A percentile compares a stretch with the other conserved stretches of the same genome.
Evolutionary conservation across 2,888 invertebrate species (phyloP).

Genomic region (Hyposoter didymator): DNA sequence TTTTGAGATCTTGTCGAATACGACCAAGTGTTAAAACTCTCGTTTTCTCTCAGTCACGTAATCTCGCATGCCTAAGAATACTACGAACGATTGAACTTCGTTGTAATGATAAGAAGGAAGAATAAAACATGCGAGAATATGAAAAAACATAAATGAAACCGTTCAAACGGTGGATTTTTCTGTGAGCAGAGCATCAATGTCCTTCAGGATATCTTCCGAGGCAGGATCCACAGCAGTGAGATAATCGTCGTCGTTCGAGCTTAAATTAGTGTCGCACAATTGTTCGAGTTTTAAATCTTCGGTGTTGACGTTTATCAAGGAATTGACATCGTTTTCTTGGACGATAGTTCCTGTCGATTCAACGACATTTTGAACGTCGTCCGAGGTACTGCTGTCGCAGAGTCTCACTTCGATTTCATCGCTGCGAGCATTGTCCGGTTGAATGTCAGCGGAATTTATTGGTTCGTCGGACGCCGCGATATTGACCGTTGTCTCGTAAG

Average conservation of each 20-base stretch:
- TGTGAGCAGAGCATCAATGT: constrained; percentile 80
- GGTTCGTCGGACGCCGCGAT: constrained; percentile 24
- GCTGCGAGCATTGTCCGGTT: constrained; percentile 40
- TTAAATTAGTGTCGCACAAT: constrained; percentile 70
- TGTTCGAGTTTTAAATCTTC: constrained; percentile 68
- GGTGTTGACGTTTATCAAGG: constrained; percentile 20
- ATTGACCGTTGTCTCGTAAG: constrained; percentile 10
- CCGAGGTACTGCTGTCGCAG: constrained; percentile 80
- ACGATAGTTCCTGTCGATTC: constrained; percentile 23
- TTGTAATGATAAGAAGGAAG: constrained; percentile 19
- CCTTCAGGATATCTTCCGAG: constrained; percentile 80
- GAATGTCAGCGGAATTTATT: background rate
- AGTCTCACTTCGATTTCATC: constrained; percentile 76
- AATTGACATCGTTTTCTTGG: constrained; percentile 51
- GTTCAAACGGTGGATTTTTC: constrained; percentile 73
- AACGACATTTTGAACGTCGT: constrained; percentile 61
- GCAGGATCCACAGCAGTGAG: constrained; percentile 73
- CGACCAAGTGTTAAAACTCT: background rate
- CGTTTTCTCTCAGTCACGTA: constrained; percentile 9
- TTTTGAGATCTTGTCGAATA: background rate
- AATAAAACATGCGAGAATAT: background rate
- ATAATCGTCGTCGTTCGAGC: constrained; percentile 75
- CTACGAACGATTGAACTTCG: constrained; percentile 16
- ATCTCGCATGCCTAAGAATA: background rate
- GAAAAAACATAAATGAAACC: constrained; percentile 5